Conservation (phyloP, 2,113 vertebrate genomes). For the Anthoscopus minutus region DNA sequence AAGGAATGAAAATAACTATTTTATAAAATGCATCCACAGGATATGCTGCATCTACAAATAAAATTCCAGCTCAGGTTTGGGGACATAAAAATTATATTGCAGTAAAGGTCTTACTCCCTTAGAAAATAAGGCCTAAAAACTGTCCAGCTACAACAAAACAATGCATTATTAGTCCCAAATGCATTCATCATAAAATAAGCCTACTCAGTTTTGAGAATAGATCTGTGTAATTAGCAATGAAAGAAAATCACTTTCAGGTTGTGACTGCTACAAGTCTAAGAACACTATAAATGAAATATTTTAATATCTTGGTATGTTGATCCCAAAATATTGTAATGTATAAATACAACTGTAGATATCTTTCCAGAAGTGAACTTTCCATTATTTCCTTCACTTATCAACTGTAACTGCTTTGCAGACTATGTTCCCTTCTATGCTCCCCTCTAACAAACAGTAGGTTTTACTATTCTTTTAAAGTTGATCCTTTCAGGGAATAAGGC, state of each 20-base stretch:
- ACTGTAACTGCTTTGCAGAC: not conserved
- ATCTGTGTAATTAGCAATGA: not conserved
- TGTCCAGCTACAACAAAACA: not conserved
- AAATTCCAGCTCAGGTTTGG: not conserved
- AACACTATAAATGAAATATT: not conserved
- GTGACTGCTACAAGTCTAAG: not conserved
- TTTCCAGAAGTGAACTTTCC: not conserved
- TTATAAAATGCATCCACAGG: not conserved
- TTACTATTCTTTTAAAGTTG: not conserved
- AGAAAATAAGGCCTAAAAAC: not conserved
- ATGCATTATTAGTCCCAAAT: not conserved
- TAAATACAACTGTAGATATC: not conserved
- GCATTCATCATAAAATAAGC: not conserved
- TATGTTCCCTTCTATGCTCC: rapidly evolving
- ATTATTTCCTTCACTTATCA: not conserved
- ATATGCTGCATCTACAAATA: not conserved
- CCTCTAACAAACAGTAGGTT: not conserved
- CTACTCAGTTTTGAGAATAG: not conserved
- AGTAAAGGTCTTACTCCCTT: not conserved
- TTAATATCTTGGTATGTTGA: not conserved
- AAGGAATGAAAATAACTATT: not conserved
- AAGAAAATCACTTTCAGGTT: not conserved
- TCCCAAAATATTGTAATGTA: not conserved
- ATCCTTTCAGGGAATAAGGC: not conserved
- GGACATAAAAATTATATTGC: not conserved